Evolutionary conservation across 2,113 vertebrate species (phyloP).

Genomic region (Cheirogaleus medius): DNA sequence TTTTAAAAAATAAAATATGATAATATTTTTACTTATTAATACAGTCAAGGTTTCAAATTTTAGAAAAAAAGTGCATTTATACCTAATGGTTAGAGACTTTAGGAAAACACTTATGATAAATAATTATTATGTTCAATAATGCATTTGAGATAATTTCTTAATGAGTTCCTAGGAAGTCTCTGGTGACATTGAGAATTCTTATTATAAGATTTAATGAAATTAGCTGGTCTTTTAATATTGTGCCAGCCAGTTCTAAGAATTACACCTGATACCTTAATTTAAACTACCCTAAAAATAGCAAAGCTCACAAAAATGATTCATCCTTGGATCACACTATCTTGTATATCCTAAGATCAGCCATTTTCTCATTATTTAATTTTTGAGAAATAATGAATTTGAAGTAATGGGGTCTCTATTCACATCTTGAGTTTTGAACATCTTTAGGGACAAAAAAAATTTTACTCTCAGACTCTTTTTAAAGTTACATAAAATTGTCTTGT

Average conservation of each 20-base stretch:
- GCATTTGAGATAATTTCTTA: slow-evolving; percentile 32
- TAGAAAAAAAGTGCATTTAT: background rate
- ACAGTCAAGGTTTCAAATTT: background rate
- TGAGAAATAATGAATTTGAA: slow-evolving; percentile 14
- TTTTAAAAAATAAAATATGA: slow-evolving; percentile 33
- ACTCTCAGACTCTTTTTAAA: background rate
- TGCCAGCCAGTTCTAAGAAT: background rate
- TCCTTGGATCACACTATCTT: background rate
- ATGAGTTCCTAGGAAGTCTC: slow-evolving; percentile 21
- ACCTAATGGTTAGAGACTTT: background rate
- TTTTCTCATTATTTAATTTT: background rate
- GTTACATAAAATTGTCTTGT: slow-evolving; percentile 14
- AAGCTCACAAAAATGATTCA: background rate
- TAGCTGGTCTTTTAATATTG: background rate
- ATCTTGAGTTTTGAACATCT: background rate
- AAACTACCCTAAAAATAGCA: background rate
- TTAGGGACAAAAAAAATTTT: background rate
- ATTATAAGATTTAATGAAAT: slow-evolving; percentile 42
- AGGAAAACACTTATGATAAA: background rate
- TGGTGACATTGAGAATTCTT: slow-evolving; percentile 40
- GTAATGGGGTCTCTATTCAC: background rate
- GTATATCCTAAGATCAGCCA: background rate
- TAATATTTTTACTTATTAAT: background rate
- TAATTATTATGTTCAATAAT: background rate
- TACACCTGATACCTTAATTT: background rate